Conservation (phyloP, 2,797 vertebrate genomes). For the Podarcis siculus region DNA sequence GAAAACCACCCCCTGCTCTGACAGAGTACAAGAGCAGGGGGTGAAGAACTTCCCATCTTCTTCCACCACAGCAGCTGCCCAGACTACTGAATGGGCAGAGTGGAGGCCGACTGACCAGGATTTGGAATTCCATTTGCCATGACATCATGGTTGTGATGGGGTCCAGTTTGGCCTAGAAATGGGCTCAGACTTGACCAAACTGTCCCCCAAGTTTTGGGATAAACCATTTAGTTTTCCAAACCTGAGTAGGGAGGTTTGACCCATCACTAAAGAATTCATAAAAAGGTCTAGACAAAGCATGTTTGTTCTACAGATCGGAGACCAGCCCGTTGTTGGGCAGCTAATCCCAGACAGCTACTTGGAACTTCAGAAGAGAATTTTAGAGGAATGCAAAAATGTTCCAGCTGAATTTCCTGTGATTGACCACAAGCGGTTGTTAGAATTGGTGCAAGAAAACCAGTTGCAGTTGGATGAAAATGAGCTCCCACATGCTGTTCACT, state of each 20-base stretch:
- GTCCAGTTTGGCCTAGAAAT: neutral
- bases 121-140: neutral
- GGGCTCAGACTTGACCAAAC: neutral
- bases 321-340: constrained; percentile 94
- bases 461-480: constrained; percentile 93
- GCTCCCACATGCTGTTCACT: constrained; percentile 90
- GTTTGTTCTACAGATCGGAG: constrained; percentile 85
- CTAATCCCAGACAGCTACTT: constrained; percentile 95
- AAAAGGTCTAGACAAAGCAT: neutral
- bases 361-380: constrained; percentile 89
- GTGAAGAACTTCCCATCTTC: no score
- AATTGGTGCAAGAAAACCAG: constrained; percentile 88
- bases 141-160: no score
- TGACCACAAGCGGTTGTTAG: constrained; percentile 81
- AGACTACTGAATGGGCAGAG: neutral
- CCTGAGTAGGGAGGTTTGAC: neutral
- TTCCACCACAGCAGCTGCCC: no score
- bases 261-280: neutral
- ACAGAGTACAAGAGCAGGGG: no score
- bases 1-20: no score
- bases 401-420: constrained; percentile 91
- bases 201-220: neutral
- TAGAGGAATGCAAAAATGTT: constrained; percentile 84
- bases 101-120: neutral
- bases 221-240: neutral